These are phyloP conservation scores for Rhinoderma darwinii DNA, from an alignment of 2,113 vertebrate genomes.

Conservation along the genomic window DNA sequence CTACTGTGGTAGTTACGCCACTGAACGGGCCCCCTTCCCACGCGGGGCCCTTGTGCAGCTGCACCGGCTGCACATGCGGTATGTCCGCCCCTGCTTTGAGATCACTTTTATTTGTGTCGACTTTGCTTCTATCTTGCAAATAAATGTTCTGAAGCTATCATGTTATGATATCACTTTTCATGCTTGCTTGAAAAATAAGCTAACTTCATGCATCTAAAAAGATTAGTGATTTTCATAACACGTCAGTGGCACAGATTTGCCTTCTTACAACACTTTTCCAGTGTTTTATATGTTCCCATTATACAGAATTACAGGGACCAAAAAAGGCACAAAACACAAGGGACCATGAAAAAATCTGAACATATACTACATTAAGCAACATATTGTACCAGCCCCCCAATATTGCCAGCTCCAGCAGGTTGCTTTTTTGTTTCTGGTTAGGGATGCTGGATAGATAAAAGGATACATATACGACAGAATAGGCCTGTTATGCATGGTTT, in stretches of 20 bases:
- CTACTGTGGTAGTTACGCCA: too few species aligned
- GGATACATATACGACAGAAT: neutral
- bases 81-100: too few species aligned
- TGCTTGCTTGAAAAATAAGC: conserved; percentile 6
- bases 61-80: too few species aligned
- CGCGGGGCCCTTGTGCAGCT: too few species aligned
- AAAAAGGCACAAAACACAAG: neutral
- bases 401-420: neutral
- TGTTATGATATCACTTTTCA: conserved; percentile 48
- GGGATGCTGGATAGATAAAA: neutral
- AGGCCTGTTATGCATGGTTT: neutral
- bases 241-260: too few species aligned
- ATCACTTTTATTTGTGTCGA: neutral
- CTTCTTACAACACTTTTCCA: neutral
- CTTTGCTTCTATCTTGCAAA: neutral
- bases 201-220: conserved; percentile 51
- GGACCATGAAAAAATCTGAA: neutral
- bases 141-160: neutral
- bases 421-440: too few species aligned
- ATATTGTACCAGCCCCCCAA: neutral
- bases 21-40: too few species aligned
- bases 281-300: neutral
- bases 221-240: too few species aligned
- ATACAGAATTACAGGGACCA: neutral
- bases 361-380: neutral